These are phyloP conservation scores for Bombus waltoni DNA, from an alignment of 1,140 invertebrate species.

Conservation along the genomic window DNA sequence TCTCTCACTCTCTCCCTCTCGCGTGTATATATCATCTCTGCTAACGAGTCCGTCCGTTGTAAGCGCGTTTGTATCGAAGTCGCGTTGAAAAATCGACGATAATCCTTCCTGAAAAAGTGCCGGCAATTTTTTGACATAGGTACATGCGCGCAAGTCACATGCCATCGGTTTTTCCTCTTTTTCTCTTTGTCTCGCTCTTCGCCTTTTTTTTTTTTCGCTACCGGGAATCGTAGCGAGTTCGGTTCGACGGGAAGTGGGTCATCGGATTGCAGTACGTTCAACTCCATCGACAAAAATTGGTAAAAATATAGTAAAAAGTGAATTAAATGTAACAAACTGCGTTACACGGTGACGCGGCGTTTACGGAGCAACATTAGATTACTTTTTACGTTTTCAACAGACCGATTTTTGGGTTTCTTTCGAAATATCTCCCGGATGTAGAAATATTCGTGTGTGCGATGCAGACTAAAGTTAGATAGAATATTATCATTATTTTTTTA, in stretches of 20 bases:
- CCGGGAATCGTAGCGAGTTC: not conserved
- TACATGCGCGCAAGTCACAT: not conserved
- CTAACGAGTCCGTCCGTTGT: slow-evolving; percentile 24
- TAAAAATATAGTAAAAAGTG: not conserved
- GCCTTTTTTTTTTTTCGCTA: not conserved
- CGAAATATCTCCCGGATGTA: not conserved
- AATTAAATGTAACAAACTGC: not conserved
- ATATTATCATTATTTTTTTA: too few relatives aligned
- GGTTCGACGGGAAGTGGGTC: slow-evolving; percentile 12
- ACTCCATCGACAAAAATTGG: not conserved
- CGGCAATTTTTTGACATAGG: slow-evolving; percentile 27
- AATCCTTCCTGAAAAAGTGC: slow-evolving; percentile 29
- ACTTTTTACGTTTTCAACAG: not conserved
- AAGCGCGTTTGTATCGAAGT: slow-evolving; percentile 36
- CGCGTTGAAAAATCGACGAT: slow-evolving; percentile 34
- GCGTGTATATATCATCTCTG: slow-evolving; percentile 16
- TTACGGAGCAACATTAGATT: not conserved
- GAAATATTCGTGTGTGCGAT: not conserved
- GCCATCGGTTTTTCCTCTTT: not conserved
- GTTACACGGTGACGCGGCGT: not conserved
- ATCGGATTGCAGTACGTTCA: not conserved
- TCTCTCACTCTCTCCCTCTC: not conserved
- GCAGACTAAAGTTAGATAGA: not conserved
- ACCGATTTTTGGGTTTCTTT: not conserved
- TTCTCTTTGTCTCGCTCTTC: not conserved